Percentiles rank a stretch among this genome's conserved stretches.
These are phyloP conservation scores for Microcebus tavaratra DNA, from an alignment of 2,113 vertebrate species.

Conservation along the genomic window DNA sequence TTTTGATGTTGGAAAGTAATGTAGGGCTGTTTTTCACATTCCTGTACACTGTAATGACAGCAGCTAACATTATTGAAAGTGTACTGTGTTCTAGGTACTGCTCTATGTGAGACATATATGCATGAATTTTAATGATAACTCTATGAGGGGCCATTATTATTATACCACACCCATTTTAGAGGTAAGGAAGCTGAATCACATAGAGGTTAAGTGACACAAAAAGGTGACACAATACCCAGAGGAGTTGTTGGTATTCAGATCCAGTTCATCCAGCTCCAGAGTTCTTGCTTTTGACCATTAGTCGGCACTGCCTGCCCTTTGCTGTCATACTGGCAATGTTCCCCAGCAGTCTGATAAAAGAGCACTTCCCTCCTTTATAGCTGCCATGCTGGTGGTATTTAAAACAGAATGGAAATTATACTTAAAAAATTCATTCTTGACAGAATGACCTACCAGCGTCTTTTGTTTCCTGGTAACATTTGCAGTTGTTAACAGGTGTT, in stretches of 20 bases:
- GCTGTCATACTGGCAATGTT: neutral
- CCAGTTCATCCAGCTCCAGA: neutral
- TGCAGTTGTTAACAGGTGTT: neutral
- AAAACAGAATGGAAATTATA: slow-evolving; percentile 32
- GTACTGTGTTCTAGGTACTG: neutral
- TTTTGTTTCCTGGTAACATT: neutral
- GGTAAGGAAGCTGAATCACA: neutral
- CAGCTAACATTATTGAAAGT: neutral
- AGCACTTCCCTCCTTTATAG: neutral
- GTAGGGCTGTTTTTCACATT: neutral
- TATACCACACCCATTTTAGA: neutral
- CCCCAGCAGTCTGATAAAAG: neutral
- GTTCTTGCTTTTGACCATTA: neutral
- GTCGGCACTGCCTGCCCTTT: neutral
- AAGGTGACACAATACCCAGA: neutral
- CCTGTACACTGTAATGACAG: neutral
- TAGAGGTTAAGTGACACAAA: neutral
- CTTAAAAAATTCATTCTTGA: slow-evolving; percentile 13
- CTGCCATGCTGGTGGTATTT: neutral
- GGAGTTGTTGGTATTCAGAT: neutral
- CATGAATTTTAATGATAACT: neutral
- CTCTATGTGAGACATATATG: neutral
- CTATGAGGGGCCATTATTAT: neutral
- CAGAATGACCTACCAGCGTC: neutral
- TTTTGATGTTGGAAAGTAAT: neutral